These are phyloP conservation scores for Chelmon rostratus DNA, from an alignment of 2,797 vertebrate genomes.

Conservation along the genomic window DNA sequence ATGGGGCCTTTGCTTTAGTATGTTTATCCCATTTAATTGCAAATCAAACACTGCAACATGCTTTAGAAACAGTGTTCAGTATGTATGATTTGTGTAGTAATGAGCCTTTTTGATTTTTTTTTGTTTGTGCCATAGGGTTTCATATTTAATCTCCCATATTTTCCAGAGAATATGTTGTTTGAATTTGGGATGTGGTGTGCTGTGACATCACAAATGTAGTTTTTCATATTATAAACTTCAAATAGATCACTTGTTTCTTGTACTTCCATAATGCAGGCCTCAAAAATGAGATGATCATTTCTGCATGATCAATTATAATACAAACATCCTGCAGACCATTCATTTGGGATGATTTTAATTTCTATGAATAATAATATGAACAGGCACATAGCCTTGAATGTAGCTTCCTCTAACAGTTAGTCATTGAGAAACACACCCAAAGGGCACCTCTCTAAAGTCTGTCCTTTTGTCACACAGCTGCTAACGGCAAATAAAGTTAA, in stretches of 20 bases:
- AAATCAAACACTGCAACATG: neutral
- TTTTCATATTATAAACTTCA: neutral
- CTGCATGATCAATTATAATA: neutral
- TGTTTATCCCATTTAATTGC: conserved; percentile 7
- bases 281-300: neutral
- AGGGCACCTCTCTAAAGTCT: neutral
- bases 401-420: conserved; percentile 4
- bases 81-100: neutral
- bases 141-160: neutral
- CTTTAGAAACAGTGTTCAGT: neutral
- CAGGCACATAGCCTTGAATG: neutral
- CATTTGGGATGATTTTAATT: neutral
- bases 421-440: neutral
- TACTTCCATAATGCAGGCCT: neutral
- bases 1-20: neutral
- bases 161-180: neutral
- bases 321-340: neutral
- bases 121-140: too few relatives aligned
- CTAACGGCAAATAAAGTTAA: neutral
- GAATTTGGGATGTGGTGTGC: neutral
- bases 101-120: too few relatives aligned
- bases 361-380: neutral
- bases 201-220: neutral
- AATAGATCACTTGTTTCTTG: neutral
- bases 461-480: conserved; percentile 3